A percentile compares a stretch with the other conserved stretches of the same genome.
These are phyloP conservation scores for Acyrthosiphon pisum DNA, from an alignment of 1,140 invertebrate species.

Conservation along the genomic window DNA sequence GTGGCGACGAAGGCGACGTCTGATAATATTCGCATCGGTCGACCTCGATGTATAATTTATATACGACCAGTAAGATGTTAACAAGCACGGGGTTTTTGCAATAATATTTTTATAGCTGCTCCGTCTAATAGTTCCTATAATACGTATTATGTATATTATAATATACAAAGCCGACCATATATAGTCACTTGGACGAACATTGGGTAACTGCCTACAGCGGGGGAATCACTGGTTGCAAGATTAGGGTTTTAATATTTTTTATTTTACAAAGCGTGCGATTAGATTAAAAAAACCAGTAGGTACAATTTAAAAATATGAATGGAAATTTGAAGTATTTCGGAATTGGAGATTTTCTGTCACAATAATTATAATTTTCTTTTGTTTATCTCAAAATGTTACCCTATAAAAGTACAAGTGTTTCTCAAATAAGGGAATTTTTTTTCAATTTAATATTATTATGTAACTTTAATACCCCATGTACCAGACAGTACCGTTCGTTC, in stretches of 20 bases:
- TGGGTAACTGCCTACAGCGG: neutral
- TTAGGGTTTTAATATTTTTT: neutral
- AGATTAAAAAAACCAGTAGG: neutral
- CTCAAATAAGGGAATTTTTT: neutral
- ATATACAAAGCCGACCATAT: neutral
- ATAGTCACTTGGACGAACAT: too few relatives aligned
- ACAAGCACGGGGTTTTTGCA: neutral
- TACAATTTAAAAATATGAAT: neutral
- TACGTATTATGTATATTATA: too few relatives aligned
- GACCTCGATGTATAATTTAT: neutral
- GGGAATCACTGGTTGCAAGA: too few relatives aligned
- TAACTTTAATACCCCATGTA: too few relatives aligned
- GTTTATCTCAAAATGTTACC: too few relatives aligned
- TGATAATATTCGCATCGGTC: neutral
- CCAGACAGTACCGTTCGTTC: too few relatives aligned
- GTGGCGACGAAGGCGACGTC: neutral
- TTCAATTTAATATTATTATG: too few relatives aligned
- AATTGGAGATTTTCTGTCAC: too few relatives aligned
- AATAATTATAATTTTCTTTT: too few relatives aligned
- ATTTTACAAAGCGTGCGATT: too few relatives aligned
- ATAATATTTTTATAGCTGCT: neutral
- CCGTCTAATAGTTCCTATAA: neutral
- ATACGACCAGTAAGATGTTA: neutral
- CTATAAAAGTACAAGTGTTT: too few relatives aligned
- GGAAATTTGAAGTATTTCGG: too few relatives aligned